Base-by-base conservation (phyloP, 2,797 vertebrate genomes). In the Poecilia wingei region DNA sequence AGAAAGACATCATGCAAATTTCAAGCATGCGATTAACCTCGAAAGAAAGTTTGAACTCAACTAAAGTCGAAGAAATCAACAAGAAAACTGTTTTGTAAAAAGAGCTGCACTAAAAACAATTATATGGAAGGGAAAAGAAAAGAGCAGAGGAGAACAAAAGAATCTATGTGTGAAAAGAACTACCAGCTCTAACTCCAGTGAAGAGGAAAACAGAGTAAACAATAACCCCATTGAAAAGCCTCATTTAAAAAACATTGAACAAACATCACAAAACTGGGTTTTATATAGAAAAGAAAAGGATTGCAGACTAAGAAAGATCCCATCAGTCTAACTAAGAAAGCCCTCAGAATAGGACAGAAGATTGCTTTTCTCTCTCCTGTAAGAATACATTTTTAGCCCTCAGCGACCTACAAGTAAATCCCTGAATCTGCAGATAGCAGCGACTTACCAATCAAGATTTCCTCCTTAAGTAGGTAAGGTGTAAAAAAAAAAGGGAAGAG, bases 381-480 rank as follows among this genome's bases (percentile, higher is more conserved):
- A 96, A 93, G 96, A 97, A 97, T 96, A 94, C 95, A 96, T 96
- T 97, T 97, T 96, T 95, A 95, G 92, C 92, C 96, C 97, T 90
- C 93, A 96, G 96, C 97, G 96, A 96, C 97, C 97, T 97, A 97
- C 96, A 98, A 90, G 96, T 95, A 97, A 96, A 97, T 95, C 97
- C 97, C 98, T 99, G 92, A 96, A 96, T 98, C 98, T 98, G 98
- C 96, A 95, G 96, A 97, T 97, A 96, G 97, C 96, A 98, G 98
- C 98, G 96, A 99, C 98, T 99, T 99, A 99, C 98, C 98, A 98
- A 99, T 98, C 98, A 98, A 98, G 98, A 98, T 96, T 97, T 99
- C 98, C 98, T 99, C 98, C 98, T 99, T 99, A 98, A 99, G 98
- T 98, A 99, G 97, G 98, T 98, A 99, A 97, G 98, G 98, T 99